Evolutionary conservation across 2,113 vertebrate species (phyloP).

Genomic region (Barbus barbus): DNA sequence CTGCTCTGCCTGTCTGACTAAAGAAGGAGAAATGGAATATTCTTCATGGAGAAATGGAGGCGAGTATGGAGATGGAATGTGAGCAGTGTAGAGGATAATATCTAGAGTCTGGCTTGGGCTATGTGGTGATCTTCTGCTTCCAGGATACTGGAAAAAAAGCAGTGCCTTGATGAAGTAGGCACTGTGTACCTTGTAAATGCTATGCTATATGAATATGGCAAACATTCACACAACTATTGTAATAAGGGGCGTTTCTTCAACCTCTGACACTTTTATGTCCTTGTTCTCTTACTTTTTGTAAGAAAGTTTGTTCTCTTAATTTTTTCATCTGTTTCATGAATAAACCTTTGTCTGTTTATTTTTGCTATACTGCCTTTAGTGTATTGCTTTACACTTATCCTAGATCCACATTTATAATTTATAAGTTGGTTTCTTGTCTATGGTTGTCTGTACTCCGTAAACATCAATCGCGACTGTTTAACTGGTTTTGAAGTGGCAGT

Average conservation of each 20-base stretch:
- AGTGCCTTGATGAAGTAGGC: not conserved
- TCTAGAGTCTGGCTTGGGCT: not conserved
- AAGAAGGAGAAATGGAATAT: conserved; percentile 46
- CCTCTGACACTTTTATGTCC: not conserved
- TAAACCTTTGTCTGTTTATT: not conserved
- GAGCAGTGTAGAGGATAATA: not conserved
- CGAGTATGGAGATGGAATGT: conserved; percentile 36
- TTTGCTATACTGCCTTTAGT: not conserved
- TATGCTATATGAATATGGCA: not conserved
- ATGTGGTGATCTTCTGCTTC: not conserved
- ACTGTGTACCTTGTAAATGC: not conserved
- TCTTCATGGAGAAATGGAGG: conserved; percentile 23
- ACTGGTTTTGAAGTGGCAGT: not conserved
- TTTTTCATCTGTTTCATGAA: too few species aligned
- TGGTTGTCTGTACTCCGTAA: not conserved
- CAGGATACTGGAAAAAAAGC: not conserved
- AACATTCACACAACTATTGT: too few species aligned
- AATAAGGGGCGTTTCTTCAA: not conserved
- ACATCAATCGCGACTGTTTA: not conserved
- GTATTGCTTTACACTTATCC: not conserved
- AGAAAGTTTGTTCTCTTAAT: too few species aligned
- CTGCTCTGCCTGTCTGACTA: conserved; percentile 39
- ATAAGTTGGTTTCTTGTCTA: too few species aligned
- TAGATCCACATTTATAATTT: not conserved
- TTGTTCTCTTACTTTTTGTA: too few species aligned